Percentiles rank a stretch among this genome's conserved stretches.
Evolutionary conservation across 2,797 vertebrate species (phyloP).

Genomic region (Alcedo quadribrachys): DNA sequence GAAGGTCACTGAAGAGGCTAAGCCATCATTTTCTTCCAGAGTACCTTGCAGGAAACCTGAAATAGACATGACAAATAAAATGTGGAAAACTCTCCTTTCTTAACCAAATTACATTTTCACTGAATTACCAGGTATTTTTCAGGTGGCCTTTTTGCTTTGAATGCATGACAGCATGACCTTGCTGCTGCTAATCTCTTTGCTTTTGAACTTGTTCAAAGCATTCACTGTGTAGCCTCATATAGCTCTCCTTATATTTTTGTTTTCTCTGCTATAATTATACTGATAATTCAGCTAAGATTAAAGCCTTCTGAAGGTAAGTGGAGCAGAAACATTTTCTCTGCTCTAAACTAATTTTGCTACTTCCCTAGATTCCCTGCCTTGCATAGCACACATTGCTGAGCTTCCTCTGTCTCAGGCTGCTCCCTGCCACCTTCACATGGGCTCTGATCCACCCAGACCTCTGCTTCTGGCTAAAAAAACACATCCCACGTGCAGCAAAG

Average conservation of each 20-base stretch:
- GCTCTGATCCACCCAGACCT: background rate
- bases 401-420: background rate
- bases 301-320: background rate
- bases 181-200: background rate
- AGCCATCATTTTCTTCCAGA: background rate
- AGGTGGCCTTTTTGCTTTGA: background rate
- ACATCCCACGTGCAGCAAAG: background rate
- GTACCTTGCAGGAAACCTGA: background rate
- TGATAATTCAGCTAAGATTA: conserved; percentile 23
- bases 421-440: background rate
- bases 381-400: fast-evolving
- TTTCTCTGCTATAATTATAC: background rate
- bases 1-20: background rate
- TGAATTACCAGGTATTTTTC: background rate
- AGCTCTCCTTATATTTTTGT: background rate
- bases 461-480: background rate
- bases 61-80: background rate
- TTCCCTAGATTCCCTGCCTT: background rate
- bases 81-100: background rate
- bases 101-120: background rate
- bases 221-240: background rate
- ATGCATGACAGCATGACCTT: fast-evolving
- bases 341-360: background rate
- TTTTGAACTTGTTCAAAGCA: background rate
- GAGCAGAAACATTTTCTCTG: background rate